Evolutionary conservation across 2,113 vertebrate genomes (phyloP), one percentile per base, ranked within the genome.

Genomic region (Amia ocellicauda): DNA sequence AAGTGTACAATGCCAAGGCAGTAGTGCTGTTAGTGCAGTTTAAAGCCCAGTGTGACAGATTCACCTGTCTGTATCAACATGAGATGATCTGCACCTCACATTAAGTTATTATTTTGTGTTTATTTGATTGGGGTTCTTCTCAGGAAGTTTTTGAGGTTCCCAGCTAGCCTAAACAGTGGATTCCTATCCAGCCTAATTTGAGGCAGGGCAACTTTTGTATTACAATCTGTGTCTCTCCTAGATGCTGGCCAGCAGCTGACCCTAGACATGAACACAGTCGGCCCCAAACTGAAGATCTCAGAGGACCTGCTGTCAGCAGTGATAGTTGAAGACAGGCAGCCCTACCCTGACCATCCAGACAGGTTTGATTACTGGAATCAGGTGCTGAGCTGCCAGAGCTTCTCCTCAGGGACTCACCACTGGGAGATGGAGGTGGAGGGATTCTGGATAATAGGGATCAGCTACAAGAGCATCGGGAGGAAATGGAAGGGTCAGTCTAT

Each of bases 291-390:
- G 62, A 81, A 74, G 67, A 71, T 88, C 64, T 78, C 84, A 5
- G 77, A 83, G 14, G 83, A 85, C 69, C 74, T 85, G 40, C 80
- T 71, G n/a, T 79, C 77, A 19, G 84, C 73, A 1, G 56, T 29
- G 1, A 64, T 82, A 11, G 74, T 86, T 10, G 80, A 73, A 60
- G 69, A 1, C 20, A 78, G 82, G 0, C 74, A 76, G 20, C 74
- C 81, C 11, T 73, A 69, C 7, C 51, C 78, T 0, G 53, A 73
- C 42, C 84, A 83, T 59, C 71, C 75, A 0, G 81, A 87, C 20
- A 83, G 84, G 7, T 87, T 89, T 1, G 84, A 87, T 72, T 85
- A 89, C 78, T 89, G 85, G 85, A 77, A 84, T 0, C 85, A 89
- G 68, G 81, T 89, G 59, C 75, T 87, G 51, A 66, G 81, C 0